These are phyloP conservation scores for Capra hircus DNA, from an alignment of 2,113 vertebrate species.

Conservation along the genomic window DNA sequence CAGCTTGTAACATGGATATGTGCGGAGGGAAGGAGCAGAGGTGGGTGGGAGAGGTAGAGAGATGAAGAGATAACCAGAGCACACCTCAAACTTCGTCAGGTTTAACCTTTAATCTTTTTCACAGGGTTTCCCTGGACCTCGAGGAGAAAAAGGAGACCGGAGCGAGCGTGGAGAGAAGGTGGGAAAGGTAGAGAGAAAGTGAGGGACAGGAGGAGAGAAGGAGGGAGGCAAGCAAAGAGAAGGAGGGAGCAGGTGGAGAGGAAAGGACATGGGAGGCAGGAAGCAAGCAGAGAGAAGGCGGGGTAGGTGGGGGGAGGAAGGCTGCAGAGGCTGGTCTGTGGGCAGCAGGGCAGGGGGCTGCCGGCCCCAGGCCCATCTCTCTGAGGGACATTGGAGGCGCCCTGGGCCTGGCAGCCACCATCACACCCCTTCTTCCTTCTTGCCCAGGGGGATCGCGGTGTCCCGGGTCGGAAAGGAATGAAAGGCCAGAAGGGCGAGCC, in stretches of 20 bases:
- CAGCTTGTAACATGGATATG: fast-evolving
- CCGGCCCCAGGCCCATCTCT: not conserved
- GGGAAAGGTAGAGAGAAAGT: not conserved
- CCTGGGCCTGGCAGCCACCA: not conserved
- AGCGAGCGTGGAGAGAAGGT: constrained; percentile 96
- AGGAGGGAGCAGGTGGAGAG: not conserved
- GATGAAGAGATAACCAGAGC: not conserved
- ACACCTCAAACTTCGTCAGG: not conserved
- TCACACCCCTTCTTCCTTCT: not conserved
- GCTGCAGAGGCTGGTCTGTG: not conserved
- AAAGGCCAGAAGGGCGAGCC: constrained; percentile 97
- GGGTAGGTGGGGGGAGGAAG: no score
- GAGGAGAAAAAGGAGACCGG: constrained; percentile 91
- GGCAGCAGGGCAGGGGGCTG: not conserved
- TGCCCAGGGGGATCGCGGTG: constrained; percentile 91
- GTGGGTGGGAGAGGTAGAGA: not conserved
- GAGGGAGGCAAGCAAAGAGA: not conserved
- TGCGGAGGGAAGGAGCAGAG: not conserved
- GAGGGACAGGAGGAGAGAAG: not conserved
- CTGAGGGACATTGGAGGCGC: no score
- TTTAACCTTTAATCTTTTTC: constrained; percentile 12
- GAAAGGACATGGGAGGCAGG: not conserved
- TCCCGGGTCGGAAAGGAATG: constrained; percentile 90
- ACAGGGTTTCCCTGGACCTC: constrained; percentile 93
- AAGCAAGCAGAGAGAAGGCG: not conserved